Base-by-base conservation (phyloP, 2,113 vertebrate genomes). In the Trichechus manatus region DNA sequence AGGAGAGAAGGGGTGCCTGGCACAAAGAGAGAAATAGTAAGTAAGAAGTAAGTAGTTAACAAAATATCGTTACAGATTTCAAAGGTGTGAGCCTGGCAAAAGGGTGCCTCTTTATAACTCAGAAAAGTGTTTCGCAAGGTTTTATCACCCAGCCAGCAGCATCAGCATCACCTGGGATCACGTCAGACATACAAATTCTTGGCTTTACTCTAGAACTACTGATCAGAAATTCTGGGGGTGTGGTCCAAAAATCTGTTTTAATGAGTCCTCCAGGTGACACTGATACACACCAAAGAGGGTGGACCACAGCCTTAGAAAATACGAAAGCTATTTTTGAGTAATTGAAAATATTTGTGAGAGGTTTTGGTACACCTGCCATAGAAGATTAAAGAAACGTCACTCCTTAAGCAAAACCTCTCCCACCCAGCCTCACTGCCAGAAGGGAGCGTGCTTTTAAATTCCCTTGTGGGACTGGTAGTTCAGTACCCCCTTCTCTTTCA, bases 11-110 rank as follows among this genome's bases (percentile, higher is more conserved):
- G 64, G 29, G 25, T 23, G 1, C 29, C 64, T 23, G 4, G 9
- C 66, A 29, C n/a, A 77, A 50, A 50, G 50, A 78, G 11, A 66
- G 17, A 63, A 74, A 74, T 36, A n/a, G 68, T 19, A 15, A 86
- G 29, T 13, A 3, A 1, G 5, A 5, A 2, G 5, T 22, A 39
- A n/a, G 1, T 13, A 44, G 36, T 47, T 1, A 5, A 3, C 13
- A 56, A 72, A 33, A n/a, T 29, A 8, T 61, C 9, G 10, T 5
- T 50, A 42, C 13, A 74, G 42, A n/a, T 95, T 74, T 78, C 31
- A 68, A 79, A 36, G 9, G 5, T 19, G 29, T 29, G 36, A 91
- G 22, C 23, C 9, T 74, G 64, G 22, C 36, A 33, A 88, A 88
- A 79, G 6, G 27, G 53, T 42, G 15, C 8, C 47, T 74, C 63